Conservation (phyloP, 2,888 invertebrate species). For the Druceiella hillmani region DNA sequence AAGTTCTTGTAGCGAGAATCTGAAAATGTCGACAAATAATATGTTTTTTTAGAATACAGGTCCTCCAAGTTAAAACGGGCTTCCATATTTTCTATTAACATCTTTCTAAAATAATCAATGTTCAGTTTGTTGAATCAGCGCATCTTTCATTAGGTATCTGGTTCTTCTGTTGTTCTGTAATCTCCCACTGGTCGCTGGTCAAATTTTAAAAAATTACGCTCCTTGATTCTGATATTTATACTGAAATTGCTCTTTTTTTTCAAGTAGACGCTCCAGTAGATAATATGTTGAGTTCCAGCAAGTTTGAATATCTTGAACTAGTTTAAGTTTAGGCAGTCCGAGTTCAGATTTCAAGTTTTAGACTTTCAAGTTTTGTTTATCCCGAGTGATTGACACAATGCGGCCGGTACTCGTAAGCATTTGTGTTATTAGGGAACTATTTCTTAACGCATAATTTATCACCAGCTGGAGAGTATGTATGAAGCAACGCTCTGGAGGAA, state of each 20-base stretch:
- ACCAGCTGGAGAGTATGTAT: slow-evolving; percentile 7
- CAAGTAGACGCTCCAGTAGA: slow-evolving; percentile 7
- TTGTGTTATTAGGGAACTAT: too few species aligned
- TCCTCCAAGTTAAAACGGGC: too few species aligned
- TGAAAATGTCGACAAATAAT: slow-evolving; percentile 10
- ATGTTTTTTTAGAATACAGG: slow-evolving; percentile 9
- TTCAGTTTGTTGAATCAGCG: slow-evolving; percentile 1
- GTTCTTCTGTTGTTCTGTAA: slow-evolving; percentile 6
- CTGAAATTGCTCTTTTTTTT: too few species aligned
- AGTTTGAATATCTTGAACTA: slow-evolving; percentile 6
- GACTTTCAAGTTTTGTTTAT: too few species aligned
- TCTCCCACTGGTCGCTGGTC: slow-evolving; percentile 7
- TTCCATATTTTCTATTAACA: slow-evolving; percentile 10
- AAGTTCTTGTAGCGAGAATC: slow-evolving; percentile 10
- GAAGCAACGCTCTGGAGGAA: slow-evolving; percentile 9
- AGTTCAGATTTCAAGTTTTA: too few species aligned
- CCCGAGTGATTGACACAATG: too few species aligned
- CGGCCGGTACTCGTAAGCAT: too few species aligned
- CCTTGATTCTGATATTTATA: too few species aligned
- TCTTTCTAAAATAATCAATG: too few species aligned
- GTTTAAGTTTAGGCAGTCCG: slow-evolving; percentile 6
- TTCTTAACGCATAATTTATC: slow-evolving; percentile 7
- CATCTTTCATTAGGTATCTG: slow-evolving; percentile 8
- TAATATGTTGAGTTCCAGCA: slow-evolving; percentile 6
- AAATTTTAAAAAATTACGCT: too few species aligned